phyloP scores from a whole-genome alignment of 2,797 vertebrate species.

The Morus bassanus region DNA sequence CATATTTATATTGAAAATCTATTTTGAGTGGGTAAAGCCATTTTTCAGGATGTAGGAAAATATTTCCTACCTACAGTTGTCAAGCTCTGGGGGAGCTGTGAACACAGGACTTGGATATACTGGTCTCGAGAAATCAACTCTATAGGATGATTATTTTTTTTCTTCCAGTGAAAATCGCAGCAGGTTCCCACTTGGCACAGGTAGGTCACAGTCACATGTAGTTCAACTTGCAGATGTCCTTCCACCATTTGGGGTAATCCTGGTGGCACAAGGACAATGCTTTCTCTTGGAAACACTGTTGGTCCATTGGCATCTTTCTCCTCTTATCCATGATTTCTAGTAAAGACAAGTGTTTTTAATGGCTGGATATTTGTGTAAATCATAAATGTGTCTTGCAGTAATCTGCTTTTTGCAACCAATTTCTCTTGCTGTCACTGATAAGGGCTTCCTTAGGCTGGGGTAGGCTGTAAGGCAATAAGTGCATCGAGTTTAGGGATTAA shows the following conservation, averaged over 20 bases:
- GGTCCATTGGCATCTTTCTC: not conserved
- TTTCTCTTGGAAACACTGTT: not conserved
- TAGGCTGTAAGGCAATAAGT: not conserved
- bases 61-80: not conserved
- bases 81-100: not conserved
- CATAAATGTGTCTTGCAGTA: not conserved
- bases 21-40: conserved; percentile 18
- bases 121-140: not conserved
- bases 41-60: conserved; percentile 16
- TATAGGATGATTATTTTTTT: not conserved
- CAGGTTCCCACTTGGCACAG: not conserved
- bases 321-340: not conserved
- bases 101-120: conserved; percentile 7
- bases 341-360: not conserved
- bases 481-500: not conserved
- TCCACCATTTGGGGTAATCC: too few relatives aligned
- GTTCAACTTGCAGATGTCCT: not conserved
- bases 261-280: not conserved
- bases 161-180: not conserved
- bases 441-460: not conserved
- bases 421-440: not conserved
- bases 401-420: not conserved
- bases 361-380: not conserved
- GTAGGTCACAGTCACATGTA: not conserved
- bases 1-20: conserved; percentile 40